Evolutionary conservation across 2,888 invertebrate genomes (phyloP).

Genomic region (Danaus chrysippus): DNA sequence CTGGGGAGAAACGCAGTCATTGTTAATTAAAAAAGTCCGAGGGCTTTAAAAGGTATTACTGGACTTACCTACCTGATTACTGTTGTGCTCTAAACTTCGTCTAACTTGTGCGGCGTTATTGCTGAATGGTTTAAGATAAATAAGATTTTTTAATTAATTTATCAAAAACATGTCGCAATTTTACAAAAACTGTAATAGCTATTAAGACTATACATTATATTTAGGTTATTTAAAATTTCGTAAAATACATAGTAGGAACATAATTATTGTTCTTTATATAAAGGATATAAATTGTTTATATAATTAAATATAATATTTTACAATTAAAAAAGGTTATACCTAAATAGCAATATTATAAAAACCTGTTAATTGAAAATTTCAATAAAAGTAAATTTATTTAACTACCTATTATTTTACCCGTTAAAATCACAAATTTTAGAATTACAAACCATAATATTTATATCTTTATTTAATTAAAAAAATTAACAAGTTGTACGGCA

Average conservation of each 20-base stretch:
- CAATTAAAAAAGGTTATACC: no score
- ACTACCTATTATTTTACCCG: no score
- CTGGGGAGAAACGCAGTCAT: conserved; percentile 33
- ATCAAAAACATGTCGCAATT: background rate
- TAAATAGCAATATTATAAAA: no score
- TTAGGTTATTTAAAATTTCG: no score
- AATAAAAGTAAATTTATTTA: no score
- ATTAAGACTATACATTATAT: no score
- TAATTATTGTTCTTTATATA: no score
- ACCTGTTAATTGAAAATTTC: no score
- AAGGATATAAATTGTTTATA: no score
- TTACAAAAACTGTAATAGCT: background rate
- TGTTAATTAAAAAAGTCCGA: conserved; percentile 47
- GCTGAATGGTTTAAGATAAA: background rate
- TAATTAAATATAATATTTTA: no score
- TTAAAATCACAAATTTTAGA: no score
- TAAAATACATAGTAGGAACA: no score
- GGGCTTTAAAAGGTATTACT: conserved; percentile 39
- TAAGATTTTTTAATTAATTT: background rate
- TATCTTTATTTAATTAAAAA: conserved; percentile 21
- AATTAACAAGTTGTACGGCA: conserved; percentile 22
- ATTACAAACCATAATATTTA: background rate
- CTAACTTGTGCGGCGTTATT: conserved; percentile 17
- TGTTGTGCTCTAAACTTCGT: conserved; percentile 30
- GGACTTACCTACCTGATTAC: conserved; percentile 41